These are phyloP conservation scores for Chaetura pelagica DNA, from an alignment of 2,113 vertebrate genomes.

Conservation along the genomic window DNA sequence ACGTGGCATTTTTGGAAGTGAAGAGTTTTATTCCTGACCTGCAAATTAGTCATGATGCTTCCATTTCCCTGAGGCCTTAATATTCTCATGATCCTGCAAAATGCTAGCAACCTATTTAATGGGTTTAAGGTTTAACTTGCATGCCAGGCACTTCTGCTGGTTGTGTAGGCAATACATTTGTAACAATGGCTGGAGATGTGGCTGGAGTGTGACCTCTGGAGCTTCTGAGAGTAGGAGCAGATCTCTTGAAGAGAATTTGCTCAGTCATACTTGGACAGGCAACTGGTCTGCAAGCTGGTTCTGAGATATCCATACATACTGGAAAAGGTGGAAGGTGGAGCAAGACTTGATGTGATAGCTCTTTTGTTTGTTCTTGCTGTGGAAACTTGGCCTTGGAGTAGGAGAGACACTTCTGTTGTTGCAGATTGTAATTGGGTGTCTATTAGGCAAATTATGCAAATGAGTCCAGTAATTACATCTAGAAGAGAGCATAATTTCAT, in stretches of 20 bases:
- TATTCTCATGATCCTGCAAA: neutral
- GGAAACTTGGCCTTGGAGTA: neutral
- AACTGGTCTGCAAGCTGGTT: neutral
- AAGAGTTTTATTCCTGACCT: neutral
- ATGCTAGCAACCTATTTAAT: neutral
- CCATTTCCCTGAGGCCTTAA: neutral
- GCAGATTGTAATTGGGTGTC: too few relatives aligned
- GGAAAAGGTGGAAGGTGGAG: neutral
- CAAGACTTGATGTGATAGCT: neutral
- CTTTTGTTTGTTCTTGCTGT: neutral
- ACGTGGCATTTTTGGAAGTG: accelerated
- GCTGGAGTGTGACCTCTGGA: neutral
- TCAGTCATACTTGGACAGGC: neutral
- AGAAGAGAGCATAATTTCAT: neutral
- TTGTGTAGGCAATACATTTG: neutral
- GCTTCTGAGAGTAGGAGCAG: neutral
- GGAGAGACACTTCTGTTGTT: neutral
- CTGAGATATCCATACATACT: accelerated
- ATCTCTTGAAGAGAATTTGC: neutral
- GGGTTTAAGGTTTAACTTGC: neutral
- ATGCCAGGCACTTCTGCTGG: neutral
- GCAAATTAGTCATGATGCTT: neutral
- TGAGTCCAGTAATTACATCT: neutral
- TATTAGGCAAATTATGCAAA: neutral
- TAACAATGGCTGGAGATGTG: neutral